Conservation (phyloP, 1,140 invertebrate genomes). For the Aplysia californica region DNA sequence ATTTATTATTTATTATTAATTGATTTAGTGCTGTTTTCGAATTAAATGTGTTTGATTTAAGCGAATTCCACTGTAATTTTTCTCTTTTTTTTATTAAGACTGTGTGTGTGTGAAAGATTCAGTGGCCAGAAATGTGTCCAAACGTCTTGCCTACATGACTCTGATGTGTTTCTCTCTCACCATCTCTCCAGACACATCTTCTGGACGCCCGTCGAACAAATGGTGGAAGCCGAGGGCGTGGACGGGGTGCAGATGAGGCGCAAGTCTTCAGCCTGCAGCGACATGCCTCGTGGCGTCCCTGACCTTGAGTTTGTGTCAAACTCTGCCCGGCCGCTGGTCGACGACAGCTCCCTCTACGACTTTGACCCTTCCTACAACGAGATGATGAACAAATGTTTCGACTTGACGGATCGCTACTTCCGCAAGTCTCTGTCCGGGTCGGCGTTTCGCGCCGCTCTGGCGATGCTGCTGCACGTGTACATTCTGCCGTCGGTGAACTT, state of each 20-base stretch:
- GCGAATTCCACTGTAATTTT: too few relatives aligned
- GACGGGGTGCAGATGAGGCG: not conserved
- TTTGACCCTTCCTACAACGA: constrained; percentile 22
- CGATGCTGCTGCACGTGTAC: constrained; percentile 17
- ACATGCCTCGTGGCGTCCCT: not conserved
- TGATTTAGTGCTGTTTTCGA: too few relatives aligned
- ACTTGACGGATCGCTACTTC: not conserved
- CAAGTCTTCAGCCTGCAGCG: not conserved
- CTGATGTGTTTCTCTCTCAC: too few relatives aligned
- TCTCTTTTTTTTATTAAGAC: too few relatives aligned
- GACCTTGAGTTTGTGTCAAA: constrained; percentile 3
- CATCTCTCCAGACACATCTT: constrained; percentile 11
- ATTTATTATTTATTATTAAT: too few relatives aligned
- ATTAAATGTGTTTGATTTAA: too few relatives aligned
- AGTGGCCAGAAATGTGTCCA: too few relatives aligned
- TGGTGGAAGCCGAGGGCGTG: not conserved
- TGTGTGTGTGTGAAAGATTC: too few relatives aligned
- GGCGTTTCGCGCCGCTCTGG: not conserved
- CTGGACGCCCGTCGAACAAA: constrained; percentile 15
- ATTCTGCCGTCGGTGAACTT: constrained; percentile 13
- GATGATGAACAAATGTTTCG: constrained; percentile 16
- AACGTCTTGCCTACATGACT: too few relatives aligned
- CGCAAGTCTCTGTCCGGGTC: not conserved
- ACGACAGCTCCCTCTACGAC: constrained; percentile 2
- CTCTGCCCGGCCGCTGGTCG: constrained; percentile 4